phyloP scores from a whole-genome alignment of 92 coral and sea anemone species.

The Blastomussa wellsi region DNA sequence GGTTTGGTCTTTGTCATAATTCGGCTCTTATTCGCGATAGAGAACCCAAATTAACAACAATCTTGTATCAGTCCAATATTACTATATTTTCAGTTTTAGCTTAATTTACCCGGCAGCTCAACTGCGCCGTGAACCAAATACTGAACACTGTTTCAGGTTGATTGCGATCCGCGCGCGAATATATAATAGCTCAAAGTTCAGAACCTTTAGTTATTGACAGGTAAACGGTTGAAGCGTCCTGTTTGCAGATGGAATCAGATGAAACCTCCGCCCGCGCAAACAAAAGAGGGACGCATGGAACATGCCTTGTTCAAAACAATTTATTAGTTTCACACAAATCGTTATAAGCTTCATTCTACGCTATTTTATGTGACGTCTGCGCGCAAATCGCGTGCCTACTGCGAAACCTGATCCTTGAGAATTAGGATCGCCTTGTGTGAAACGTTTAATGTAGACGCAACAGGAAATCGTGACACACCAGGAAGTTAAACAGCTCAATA shows the following conservation, averaged over 20 bases:
- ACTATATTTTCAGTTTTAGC: neutral
- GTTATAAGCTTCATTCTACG: neutral
- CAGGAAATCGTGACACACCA: neutral
- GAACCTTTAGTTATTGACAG: too few relatives aligned
- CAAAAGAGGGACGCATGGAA: neutral
- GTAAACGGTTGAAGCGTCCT: neutral
- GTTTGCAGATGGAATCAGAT: neutral
- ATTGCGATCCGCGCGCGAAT: neutral
- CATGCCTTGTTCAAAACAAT: neutral
- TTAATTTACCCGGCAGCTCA: too few relatives aligned
- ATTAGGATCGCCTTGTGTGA: neutral
- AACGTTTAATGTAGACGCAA: neutral
- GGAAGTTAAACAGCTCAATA: conserved; percentile 23
- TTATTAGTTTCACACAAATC: neutral
- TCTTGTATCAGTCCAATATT: neutral
- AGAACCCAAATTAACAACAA: neutral
- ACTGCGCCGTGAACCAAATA: neutral
- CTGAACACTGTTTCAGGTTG: neutral
- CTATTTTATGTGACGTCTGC: neutral
- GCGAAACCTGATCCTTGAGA: neutral
- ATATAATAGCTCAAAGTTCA: neutral
- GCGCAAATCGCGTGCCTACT: conserved; percentile 10
- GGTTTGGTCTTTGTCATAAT: neutral
- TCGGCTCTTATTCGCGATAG: neutral
- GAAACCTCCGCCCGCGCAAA: neutral